phyloP scores from a whole-genome alignment of 2,797 vertebrate species.

The Trichosurus vulpecula region DNA sequence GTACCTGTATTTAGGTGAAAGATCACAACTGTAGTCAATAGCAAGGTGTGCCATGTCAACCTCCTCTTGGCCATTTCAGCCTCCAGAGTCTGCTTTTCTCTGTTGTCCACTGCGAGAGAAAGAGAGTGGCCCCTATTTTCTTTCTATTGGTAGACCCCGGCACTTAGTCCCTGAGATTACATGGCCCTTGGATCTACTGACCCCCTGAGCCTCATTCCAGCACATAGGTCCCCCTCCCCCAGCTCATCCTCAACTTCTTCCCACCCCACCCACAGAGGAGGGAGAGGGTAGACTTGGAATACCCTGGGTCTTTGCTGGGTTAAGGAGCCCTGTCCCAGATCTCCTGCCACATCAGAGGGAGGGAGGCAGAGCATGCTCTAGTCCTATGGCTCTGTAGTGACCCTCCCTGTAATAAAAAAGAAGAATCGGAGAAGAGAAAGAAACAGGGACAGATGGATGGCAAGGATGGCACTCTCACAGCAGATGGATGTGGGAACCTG shows the following conservation, averaged over 20 bases:
- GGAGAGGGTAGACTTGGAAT: neutral
- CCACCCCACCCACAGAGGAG: neutral
- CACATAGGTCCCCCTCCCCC: neutral
- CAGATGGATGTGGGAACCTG: neutral
- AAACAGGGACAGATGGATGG: neutral
- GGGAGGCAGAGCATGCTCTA: neutral
- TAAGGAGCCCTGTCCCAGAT: neutral
- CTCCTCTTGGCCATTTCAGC: neutral
- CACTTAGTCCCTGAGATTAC: neutral
- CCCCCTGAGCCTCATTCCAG: neutral
- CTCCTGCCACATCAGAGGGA: neutral
- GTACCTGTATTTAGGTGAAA: neutral
- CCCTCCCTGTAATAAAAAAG: neutral
- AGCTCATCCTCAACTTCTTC: neutral
- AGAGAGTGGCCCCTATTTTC: neutral
- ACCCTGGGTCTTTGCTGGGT: neutral
- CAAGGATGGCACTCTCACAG: neutral
- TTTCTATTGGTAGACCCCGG: neutral
- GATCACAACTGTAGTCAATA: neutral
- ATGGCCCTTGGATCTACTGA: neutral
- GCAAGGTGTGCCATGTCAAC: neutral
- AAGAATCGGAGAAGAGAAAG: neutral
- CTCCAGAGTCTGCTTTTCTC: neutral
- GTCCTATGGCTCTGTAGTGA: neutral
- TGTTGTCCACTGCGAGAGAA: neutral